Evolutionary conservation across 1,140 invertebrate genomes (phyloP), one percentile per base, ranked within the genome.

Genomic region (Tetramorium simillimum): DNA sequence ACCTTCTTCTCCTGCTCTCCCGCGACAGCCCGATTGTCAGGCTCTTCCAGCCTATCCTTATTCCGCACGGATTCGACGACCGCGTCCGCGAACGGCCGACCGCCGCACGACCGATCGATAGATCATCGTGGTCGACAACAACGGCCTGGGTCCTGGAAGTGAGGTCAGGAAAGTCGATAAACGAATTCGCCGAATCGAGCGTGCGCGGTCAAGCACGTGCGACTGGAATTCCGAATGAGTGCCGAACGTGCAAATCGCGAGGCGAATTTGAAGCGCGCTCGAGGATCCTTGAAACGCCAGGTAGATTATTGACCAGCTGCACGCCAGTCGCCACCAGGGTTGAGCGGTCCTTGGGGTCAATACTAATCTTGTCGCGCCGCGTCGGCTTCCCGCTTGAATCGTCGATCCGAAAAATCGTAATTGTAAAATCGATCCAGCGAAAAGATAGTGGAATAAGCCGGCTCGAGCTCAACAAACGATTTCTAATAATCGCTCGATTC

Each of bases 171-270:
- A 28, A 46, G 37, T 72, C 53, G 51, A 37, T 21, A 73, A 53
- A 46, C 67, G 80, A 33, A 56, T 33, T 49, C 16, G 78, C 24
- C 24, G 80, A 73, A 60, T 60, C 80, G 40, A 21, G 18, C 49
- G 67, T 46, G 80, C 53, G 40, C 80, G 40, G 24, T n/a, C 46
- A 24, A 46, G 16, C 62, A 80, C 77, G 77, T 69, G 77, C n/a
- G 33, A 49, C n/a, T 80, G 62, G 77, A 80, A 80, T 80, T 80
- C 60, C 46, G n/a, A n/a, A 69, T 72, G 58, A 84, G 69, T n/a
- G 33, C 12, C 43, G 37, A 24, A 72, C 69, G 56, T 84, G 70
- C 56, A 46, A 69, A 69, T 69, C 77, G 62, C 69, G 53, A 80
- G 28, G 60, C 46, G 46, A 80, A 51, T 58, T 72, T 53, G 78